A percentile compares a stretch with the other conserved stretches of the same genome.
Conservation (phyloP, 2,113 vertebrate species). For the Strix aluco region DNA sequence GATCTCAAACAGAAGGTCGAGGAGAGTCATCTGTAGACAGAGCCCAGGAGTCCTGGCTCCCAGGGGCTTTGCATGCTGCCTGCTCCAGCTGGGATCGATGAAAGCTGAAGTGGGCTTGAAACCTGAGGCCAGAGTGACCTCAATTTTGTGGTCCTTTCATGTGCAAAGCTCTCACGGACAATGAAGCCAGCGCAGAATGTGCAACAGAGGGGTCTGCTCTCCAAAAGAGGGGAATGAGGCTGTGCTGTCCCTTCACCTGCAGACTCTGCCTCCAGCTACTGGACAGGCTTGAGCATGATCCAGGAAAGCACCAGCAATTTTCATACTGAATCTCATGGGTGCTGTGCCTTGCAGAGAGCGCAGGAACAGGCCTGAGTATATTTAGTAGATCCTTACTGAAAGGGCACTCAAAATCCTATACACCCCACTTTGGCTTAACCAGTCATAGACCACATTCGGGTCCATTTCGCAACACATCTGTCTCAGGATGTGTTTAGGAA, state of each 20-base stretch:
- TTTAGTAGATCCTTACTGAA: neutral
- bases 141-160: conserved; percentile 33
- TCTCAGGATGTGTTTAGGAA: neutral
- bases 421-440: neutral
- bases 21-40: neutral
- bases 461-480: neutral
- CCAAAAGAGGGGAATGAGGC: neutral
- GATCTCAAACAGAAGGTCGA: conserved; percentile 38
- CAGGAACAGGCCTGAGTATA: neutral
- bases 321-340: neutral
- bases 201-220: neutral
- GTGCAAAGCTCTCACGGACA: conserved; percentile 20
- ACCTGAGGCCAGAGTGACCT: neutral
- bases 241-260: neutral
- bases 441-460: neutral
- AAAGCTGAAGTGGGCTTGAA: conserved; percentile 32
- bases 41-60: neutral
- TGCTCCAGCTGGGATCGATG: conserved; percentile 9
- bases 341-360: neutral
- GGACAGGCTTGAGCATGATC: neutral
- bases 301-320: neutral
- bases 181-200: neutral
- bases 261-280: neutral
- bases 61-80: neutral
- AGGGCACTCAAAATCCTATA: neutral